phyloP scores from a whole-genome alignment of 2,888 invertebrate species.

The Stegophylla sp. region DNA sequence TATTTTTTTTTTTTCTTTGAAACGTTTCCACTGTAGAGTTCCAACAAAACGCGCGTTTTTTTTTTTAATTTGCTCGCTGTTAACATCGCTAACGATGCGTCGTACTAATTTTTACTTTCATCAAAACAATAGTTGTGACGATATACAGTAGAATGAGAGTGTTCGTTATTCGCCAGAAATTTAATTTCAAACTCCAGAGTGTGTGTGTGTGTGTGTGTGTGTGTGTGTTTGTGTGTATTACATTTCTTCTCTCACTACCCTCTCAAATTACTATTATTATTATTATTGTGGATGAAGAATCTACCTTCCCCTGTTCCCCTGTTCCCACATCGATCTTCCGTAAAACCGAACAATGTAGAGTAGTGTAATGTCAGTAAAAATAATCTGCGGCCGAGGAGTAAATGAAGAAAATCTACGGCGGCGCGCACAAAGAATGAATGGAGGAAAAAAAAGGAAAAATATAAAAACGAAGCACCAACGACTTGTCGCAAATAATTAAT shows the following conservation, averaged over 20 bases:
- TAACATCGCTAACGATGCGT: background rate
- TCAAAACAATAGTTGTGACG: background rate
- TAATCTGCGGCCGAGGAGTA: constrained; percentile 28
- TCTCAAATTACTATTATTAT: background rate
- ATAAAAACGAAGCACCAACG: constrained; percentile 35
- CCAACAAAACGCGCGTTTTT: background rate
- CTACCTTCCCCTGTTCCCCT: background rate
- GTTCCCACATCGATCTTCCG: constrained; percentile 20
- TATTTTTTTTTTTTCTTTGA: too few relatives aligned
- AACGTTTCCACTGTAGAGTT: background rate
- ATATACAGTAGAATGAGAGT: background rate
- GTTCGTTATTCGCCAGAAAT: background rate
- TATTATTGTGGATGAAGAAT: constrained; percentile 1
- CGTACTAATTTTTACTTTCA: constrained; percentile 3
- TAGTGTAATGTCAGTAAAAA: constrained; percentile 31
- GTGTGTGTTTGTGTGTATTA: background rate
- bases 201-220: background rate
- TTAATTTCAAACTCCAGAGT: constrained; percentile 8
- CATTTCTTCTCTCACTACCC: background rate
- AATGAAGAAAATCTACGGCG: background rate
- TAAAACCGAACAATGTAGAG: constrained; percentile 42
- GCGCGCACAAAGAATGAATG: background rate
- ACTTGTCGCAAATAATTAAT: constrained; percentile 51
- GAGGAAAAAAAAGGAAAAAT: constrained; percentile 5
- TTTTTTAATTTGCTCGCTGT: background rate